Percentiles rank a stretch among this genome's conserved stretches.
Conservation (phyloP, 2,797 vertebrate genomes). For the Myoxocephalus aenaeus region DNA sequence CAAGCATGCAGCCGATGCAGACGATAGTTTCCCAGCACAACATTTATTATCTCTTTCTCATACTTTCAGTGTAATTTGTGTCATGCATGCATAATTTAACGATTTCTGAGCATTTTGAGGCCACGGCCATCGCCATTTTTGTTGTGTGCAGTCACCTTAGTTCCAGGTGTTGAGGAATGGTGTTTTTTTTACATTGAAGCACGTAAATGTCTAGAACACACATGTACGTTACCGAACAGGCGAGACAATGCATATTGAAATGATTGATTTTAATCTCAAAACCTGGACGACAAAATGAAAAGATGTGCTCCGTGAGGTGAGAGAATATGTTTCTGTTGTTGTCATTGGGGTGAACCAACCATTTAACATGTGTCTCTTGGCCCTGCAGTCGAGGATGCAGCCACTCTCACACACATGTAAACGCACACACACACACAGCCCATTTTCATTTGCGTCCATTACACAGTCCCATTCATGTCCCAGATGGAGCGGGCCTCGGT, state of each 20-base stretch:
- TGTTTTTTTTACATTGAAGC: too few relatives aligned
- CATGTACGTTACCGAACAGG: background rate
- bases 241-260: background rate
- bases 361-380: conserved; percentile 35
- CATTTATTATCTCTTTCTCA: background rate
- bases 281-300: background rate
- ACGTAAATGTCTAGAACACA: background rate
- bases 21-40: background rate
- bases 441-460: conserved; percentile 69
- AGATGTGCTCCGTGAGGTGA: background rate
- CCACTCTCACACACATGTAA: conserved; percentile 19
- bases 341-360: conserved; percentile 16
- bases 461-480: conserved; percentile 68
- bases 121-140: background rate
- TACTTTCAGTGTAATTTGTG: background rate
- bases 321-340: conserved; percentile 22
- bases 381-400: conserved; percentile 37
- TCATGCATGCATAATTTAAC: background rate
- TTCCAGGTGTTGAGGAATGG: background rate
- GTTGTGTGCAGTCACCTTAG: background rate
- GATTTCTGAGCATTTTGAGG: background rate
- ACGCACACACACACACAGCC: conserved; percentile 8
- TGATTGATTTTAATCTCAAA: background rate
- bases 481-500: conserved; percentile 59
- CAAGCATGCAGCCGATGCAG: too few relatives aligned